Conservation (phyloP, 2,888 invertebrate genomes). For the Cryptus viduatorius region DNA sequence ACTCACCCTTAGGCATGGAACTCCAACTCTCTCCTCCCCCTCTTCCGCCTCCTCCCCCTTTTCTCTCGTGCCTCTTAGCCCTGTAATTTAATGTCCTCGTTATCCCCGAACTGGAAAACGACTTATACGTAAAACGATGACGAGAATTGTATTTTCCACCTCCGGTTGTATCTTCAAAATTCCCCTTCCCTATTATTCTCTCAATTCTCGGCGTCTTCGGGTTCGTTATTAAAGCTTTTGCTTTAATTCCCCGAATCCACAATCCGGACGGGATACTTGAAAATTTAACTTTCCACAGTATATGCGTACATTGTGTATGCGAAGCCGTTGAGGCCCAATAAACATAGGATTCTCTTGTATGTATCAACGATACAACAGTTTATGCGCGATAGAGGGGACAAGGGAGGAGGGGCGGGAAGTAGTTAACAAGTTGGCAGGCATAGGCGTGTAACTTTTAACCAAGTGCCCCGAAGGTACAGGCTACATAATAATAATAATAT, state of each 20-base stretch:
- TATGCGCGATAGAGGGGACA: not conserved
- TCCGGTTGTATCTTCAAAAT: not conserved
- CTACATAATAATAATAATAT: too few species aligned
- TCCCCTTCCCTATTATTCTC: not conserved
- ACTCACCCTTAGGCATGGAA: slow-evolving; percentile 12
- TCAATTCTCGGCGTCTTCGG: not conserved
- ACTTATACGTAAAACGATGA: slow-evolving; percentile 50
- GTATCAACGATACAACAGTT: too few species aligned
- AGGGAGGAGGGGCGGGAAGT: not conserved
- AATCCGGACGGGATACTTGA: not conserved
- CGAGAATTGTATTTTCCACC: not conserved
- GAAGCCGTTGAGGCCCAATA: too few species aligned
- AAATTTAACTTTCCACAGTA: not conserved
- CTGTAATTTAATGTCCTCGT: slow-evolving; percentile 58
- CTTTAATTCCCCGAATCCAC: too few species aligned
- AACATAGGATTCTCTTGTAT: too few species aligned
- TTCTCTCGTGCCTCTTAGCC: not conserved
- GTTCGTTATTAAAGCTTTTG: not conserved
- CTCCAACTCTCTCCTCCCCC: not conserved
- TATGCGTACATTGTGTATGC: too few species aligned
- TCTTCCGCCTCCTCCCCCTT: not conserved
- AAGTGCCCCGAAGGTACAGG: not conserved
- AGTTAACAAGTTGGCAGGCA: not conserved
- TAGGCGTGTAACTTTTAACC: slow-evolving; percentile 3
- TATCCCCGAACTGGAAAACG: slow-evolving; percentile 25